Conservation (phyloP, 2,888 invertebrate species). For the Periphyllus acericola region DNA sequence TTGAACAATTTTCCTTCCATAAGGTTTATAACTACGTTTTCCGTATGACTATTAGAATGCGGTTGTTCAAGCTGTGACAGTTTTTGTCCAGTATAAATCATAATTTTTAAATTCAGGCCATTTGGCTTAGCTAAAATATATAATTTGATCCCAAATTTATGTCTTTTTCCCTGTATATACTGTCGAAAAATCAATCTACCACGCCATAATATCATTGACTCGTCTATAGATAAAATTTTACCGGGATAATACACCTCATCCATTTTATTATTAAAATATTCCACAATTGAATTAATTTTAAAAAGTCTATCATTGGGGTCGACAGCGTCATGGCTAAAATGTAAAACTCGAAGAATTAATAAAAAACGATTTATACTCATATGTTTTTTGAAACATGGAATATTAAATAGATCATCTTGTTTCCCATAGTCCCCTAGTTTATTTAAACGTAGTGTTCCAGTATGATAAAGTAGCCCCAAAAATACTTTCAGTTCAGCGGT, state of each 20-base stretch:
- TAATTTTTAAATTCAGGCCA: background rate
- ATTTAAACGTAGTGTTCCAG: no score
- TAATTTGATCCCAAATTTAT: no score
- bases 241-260: conserved; percentile 63
- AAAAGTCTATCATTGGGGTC: conserved; percentile 13
- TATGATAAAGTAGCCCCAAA: no score
- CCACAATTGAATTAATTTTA: conserved; percentile 9
- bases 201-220: conserved; percentile 10
- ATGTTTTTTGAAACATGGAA: conserved; percentile 2
- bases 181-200: no score
- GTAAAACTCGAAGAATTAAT: conserved; percentile 2
- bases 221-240: conserved; percentile 62
- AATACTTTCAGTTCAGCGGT: no score
- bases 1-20: no score
- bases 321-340: background rate
- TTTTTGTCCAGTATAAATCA: conserved; percentile 49
- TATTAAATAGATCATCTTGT: background rate
- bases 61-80: background rate
- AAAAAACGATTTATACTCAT: conserved; percentile 19
- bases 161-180: no score
- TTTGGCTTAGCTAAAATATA: no score
- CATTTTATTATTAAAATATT: conserved; percentile 22
- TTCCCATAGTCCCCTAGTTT: background rate
- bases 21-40: no score
- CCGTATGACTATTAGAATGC: background rate